A percentile compares a stretch with the other conserved stretches of the same genome.
phyloP scores from a whole-genome alignment of 2,113 vertebrate species.

The Tenrec ecaudatus region DNA sequence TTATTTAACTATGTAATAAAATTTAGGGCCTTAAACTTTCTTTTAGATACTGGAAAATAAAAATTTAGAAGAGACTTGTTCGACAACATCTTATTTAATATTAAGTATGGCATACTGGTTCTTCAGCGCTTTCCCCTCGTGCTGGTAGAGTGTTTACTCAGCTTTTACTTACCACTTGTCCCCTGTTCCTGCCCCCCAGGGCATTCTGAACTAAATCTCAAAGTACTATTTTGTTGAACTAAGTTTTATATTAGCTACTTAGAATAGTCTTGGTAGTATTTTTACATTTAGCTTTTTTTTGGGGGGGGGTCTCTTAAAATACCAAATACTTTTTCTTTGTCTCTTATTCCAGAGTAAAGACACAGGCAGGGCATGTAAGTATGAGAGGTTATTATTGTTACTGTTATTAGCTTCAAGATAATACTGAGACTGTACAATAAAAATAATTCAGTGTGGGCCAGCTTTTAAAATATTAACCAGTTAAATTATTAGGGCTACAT shows the following conservation, averaged over 20 bases:
- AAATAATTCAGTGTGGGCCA: constrained; percentile 34
- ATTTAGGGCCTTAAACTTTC: constrained; percentile 39
- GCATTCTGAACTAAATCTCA: no score
- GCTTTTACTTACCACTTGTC: not conserved
- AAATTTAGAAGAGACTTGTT: constrained; percentile 20
- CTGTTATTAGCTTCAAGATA: constrained; percentile 34
- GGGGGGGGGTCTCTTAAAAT: constrained; percentile 26
- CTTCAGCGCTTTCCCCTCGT: constrained; percentile 31
- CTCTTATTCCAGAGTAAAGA: constrained; percentile 46
- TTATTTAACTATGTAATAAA: constrained; percentile 29
- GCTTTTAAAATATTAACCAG: constrained; percentile 35
- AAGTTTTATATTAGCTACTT: not conserved
- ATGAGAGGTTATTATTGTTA: not conserved
- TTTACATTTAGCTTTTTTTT: constrained; percentile 55
- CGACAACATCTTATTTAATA: constrained; percentile 49
- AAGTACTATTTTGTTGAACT: no score
- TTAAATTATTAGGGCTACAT: not conserved
- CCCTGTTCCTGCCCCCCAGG: no score
- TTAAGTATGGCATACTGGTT: constrained; percentile 35
- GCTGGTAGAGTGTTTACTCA: not conserved
- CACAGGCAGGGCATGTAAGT: constrained; percentile 54
- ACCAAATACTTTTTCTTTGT: constrained; percentile 56
- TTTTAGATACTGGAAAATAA: not conserved
- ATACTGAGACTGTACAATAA: constrained; percentile 38
- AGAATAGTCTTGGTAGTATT: constrained; percentile 22